Evolutionary conservation across 2,797 vertebrate genomes (phyloP).

Genomic region (Liasis olivaceus): DNA sequence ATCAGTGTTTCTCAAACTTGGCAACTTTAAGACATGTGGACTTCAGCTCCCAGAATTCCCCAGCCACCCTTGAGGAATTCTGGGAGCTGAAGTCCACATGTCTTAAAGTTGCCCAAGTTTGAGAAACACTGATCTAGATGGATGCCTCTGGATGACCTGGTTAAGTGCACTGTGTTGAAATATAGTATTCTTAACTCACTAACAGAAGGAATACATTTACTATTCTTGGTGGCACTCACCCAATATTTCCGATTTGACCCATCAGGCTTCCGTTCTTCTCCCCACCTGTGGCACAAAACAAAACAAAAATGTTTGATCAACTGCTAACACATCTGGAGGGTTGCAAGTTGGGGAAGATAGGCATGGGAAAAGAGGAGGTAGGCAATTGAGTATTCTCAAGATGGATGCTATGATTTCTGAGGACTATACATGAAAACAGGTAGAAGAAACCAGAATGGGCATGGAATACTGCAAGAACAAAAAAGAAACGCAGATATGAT

Average conservation of each 20-base stretch:
- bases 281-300: constrained; percentile 81
- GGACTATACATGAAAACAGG: not conserved
- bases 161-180: not conserved
- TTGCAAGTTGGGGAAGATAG: not conserved
- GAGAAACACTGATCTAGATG: not conserved
- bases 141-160: not conserved
- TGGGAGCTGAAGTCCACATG: not conserved
- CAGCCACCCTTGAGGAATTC: not conserved
- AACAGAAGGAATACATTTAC: not conserved
- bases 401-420: not conserved
- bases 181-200: not conserved
- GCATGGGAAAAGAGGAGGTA: not conserved
- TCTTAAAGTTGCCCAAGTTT: not conserved
- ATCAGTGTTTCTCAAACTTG: too few species aligned
- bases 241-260: constrained; percentile 89
- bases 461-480: not conserved
- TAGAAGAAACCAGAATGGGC: not conserved
- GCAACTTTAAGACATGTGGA: too few species aligned
- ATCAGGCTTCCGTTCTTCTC: constrained; percentile 82
- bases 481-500: not conserved
- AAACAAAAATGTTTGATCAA: not conserved
- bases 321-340: not conserved
- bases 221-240: constrained; percentile 76
- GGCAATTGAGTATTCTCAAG: not conserved
- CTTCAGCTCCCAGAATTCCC: not conserved